Evolutionary conservation across 2,888 invertebrate genomes (phyloP).

Genomic region (Drosophila sordidula): DNA sequence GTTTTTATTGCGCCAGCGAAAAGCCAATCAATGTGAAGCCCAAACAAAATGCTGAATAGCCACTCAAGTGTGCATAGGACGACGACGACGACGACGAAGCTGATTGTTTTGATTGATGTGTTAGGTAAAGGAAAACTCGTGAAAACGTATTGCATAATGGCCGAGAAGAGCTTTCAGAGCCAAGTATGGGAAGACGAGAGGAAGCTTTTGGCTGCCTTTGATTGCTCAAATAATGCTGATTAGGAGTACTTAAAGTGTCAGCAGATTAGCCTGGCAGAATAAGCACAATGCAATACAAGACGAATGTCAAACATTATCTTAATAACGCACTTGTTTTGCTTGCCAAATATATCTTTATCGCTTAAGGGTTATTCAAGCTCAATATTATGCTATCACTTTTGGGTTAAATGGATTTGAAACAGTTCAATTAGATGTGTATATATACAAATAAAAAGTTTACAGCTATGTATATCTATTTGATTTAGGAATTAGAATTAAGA

Average conservation of each 20-base stretch:
- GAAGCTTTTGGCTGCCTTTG: neutral
- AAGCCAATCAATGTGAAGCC: conserved; percentile 56
- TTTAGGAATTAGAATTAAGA: too few relatives aligned
- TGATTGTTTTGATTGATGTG: conserved; percentile 50
- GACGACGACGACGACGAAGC: conserved; percentile 11
- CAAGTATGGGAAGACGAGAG: neutral
- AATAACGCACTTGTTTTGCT: too few relatives aligned
- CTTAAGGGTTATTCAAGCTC: too few relatives aligned
- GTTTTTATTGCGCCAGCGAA: conserved; percentile 49
- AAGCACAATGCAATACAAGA: too few relatives aligned
- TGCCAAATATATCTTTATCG: too few relatives aligned
- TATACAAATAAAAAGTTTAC: too few relatives aligned
- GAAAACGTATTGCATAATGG: conserved; percentile 13
- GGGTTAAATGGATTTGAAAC: too few relatives aligned
- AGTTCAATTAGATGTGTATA: too few relatives aligned
- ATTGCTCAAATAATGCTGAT: conserved; percentile 1
- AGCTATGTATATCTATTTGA: too few relatives aligned
- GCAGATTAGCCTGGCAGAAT: neutral
- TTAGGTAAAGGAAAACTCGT: conserved; percentile 10
- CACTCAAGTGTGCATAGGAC: conserved; percentile 28
- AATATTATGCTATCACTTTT: too few relatives aligned
- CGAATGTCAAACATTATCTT: neutral
- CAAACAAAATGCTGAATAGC: conserved; percentile 43
- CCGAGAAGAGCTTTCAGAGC: conserved; percentile 9
- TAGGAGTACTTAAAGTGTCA: neutral